A percentile compares a stretch with the other conserved stretches of the same genome.
Conservation (phyloP, 2,888 invertebrate genomes). For the Cordilura impudica region DNA sequence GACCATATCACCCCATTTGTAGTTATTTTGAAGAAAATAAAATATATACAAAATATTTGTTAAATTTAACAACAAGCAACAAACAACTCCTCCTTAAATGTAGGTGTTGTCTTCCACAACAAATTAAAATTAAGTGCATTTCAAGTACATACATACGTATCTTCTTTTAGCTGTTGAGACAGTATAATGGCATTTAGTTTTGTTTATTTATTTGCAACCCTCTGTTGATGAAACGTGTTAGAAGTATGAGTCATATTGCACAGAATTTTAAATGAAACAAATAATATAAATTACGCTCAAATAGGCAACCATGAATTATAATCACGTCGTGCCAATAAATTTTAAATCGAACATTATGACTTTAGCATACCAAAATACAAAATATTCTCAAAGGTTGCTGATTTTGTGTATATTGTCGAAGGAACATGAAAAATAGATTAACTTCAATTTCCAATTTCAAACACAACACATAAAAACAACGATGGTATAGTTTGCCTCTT, state of each 20-base stretch:
- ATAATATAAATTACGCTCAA: slow-evolving; percentile 50
- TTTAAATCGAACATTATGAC: slow-evolving; percentile 73
- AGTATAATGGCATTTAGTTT: slow-evolving; percentile 9
- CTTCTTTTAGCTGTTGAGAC: background rate
- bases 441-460: slow-evolving; percentile 27
- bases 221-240: background rate
- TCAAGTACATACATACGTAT: background rate
- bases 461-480: slow-evolving; percentile 20
- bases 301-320: slow-evolving; percentile 70
- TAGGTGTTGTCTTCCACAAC: slow-evolving; percentile 13
- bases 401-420: background rate
- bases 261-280: slow-evolving; percentile 1
- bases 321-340: slow-evolving; percentile 77
- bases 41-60: slow-evolving; percentile 19
- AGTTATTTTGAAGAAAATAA: slow-evolving; percentile 5
- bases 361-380: slow-evolving; percentile 65
- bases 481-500: background rate
- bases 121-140: slow-evolving; percentile 12
- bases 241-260: background rate
- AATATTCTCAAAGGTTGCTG: slow-evolving; percentile 5
- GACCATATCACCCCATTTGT: slow-evolving; percentile 10
- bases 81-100: slow-evolving; percentile 25
- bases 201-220: background rate
- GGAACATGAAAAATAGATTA: slow-evolving; percentile 61
- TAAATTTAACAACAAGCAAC: background rate